Base-by-base conservation (phyloP, 2,888 invertebrate genomes). In the Epinotia nisella region DNA sequence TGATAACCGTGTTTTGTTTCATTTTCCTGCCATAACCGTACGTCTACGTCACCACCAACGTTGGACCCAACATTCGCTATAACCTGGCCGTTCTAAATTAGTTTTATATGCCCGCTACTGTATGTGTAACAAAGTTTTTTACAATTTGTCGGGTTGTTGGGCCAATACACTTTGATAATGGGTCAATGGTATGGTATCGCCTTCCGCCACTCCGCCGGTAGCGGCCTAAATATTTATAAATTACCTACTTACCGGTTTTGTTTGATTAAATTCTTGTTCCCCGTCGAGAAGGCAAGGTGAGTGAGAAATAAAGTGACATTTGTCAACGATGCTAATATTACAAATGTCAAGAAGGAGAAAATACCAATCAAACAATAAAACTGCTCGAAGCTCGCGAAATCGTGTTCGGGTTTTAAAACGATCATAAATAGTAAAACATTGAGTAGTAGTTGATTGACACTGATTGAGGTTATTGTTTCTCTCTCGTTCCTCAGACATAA, bases 1-100 rank as follows among this genome's bases (percentile, higher is more conserved):
- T 88, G 86, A 88, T 89, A 89, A 88, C 87, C 87, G 85, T 87
- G 88, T 82, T 83, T 81, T 82, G 83, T 88, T 88, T 87, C 87
- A 85, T 87, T 88, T 89, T 85, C 85, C 87, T 86, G 86, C 85
- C 88, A 83, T 83, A 71, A 74, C 71, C 77, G 78, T 81, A 83
- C 82, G 81, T 85, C 79, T 84, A 86, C 83, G 85, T 85, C 83
- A 84, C 75, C 77, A 75, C 81, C 80, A 82, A 82, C 78, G 76
- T 83, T 82, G 78, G 79, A 53, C 59, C 81, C 76, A 82, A 82
- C 76, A 73, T 80, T 79, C 70, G 78, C 69, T 76, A 74, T 74
- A 75, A 75, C 59, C 71, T 75, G 74, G 76, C 74, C 75, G 62
- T 75, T 79, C 77, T 58, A 64, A 64, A 69, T 68, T 69, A 73